Base-by-base conservation (phyloP, 2,888 invertebrate genomes). In the Diarsia mendica region DNA sequence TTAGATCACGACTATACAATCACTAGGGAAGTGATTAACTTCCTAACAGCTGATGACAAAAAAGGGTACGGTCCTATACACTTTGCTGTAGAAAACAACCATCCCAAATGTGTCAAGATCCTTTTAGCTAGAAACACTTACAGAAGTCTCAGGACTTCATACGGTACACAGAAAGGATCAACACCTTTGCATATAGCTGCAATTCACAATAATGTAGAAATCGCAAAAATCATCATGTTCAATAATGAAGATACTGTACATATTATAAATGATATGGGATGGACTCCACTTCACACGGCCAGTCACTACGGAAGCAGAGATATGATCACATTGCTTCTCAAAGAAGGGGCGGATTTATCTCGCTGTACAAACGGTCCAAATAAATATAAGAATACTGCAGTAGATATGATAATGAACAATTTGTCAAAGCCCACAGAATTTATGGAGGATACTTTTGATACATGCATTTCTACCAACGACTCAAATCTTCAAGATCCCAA, bases 381-480 rank as follows among this genome's bases (percentile, higher is more conserved):
- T n/a, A 79, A 78, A 75, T 72, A 23, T 51, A 75, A 88, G 72
- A 91, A 88, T 63, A 91, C 95, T 33, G 94, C 95, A 9, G 90
- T 96, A n/a, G 94, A 96, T 53, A 92, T 96, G 84, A 90, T 97
- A n/a, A 90, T 95, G 74, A 92, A 93, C 72, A 95, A 94, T 75
- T 74, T 87, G 51, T 94, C 96, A 0, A 95, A 95, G 65, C 96
- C 97, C 0, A 94, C 94, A 10, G 93, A 94, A 66, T 96, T 96
- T 79, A 87, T 97, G 46, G 93, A 94, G 75, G 90, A 94, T 10
- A 87, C 96, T 0, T 95, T 97, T 60, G 95, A 97, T 86, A 91
- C 93, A 2, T 93, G 91, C 64, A 94, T 97, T 48, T 89, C 88
- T 18, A 91, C 93, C 0, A 95, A 95, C 73, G 93, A 96, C 69